phyloP scores from a whole-genome alignment of 2,113 vertebrate genomes.

The Tetraodon nigroviridis region DNA sequence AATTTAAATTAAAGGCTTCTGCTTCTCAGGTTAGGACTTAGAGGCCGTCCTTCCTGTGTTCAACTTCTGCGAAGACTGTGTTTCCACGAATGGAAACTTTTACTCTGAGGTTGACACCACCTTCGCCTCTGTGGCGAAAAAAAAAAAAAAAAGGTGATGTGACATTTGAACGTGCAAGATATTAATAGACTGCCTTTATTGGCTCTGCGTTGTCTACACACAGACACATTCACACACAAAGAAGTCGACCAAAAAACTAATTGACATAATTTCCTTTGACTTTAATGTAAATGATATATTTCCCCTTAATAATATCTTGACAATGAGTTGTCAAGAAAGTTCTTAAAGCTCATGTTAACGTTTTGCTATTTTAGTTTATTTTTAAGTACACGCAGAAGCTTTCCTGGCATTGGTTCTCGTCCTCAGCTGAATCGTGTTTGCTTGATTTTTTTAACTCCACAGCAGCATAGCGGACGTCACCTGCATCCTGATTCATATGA shows the following conservation, averaged over 20 bases:
- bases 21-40: too few species aligned
- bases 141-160: neutral
- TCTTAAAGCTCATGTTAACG: too few species aligned
- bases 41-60: conserved; percentile 12
- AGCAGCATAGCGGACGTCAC: too few species aligned
- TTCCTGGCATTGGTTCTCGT: neutral
- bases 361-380: conserved; percentile 24
- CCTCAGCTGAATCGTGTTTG: neutral
- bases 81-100: conserved; percentile 56
- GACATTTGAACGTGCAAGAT: neutral
- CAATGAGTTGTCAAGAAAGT: too few species aligned
- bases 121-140: conserved; percentile 24
- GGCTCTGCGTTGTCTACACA: neutral
- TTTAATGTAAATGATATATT: neutral
- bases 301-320: neutral
- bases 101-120: neutral
- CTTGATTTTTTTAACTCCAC: conserved; percentile 6
- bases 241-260: neutral
- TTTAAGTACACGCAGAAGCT: conserved; percentile 27
- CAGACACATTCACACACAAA: neutral
- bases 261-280: conserved; percentile 5
- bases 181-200: conserved; percentile 14
- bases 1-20: too few species aligned
- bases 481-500: too few species aligned
- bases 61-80: neutral